phyloP scores from a whole-genome alignment of 1,140 invertebrate genomes.

The Apocrypta bakeri region DNA sequence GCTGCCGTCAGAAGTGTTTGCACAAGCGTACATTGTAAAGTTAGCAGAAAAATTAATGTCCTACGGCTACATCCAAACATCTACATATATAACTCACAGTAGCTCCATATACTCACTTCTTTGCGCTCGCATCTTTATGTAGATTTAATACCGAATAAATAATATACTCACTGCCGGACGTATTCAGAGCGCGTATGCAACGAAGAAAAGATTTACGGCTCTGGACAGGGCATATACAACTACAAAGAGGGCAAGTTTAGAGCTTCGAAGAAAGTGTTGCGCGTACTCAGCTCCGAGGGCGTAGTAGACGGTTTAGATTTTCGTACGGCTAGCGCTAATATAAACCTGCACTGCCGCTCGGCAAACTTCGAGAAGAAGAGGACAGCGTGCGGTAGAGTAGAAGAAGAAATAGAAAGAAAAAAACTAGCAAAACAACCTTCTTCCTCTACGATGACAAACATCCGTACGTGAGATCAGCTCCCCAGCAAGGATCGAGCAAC shows the following conservation, averaged over 20 bases:
- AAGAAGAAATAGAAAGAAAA: not conserved
- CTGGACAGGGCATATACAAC: not conserved
- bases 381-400: not conserved
- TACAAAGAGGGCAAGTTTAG: not conserved
- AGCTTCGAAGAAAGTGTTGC: no score
- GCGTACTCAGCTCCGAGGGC: not conserved
- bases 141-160: conserved; percentile 34
- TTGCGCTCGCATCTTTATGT: not conserved
- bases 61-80: not conserved
- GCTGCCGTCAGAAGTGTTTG: not conserved
- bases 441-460: not conserved
- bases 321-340: not conserved
- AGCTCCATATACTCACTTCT: not conserved
- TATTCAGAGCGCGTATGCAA: not conserved
- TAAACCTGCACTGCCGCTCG: not conserved
- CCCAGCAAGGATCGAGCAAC: conserved; percentile 1
- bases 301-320: conserved; percentile 14
- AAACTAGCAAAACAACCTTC: not conserved
- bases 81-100: not conserved
- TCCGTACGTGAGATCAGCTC: not conserved
- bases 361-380: not conserved
- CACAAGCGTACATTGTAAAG: conserved; percentile 12
- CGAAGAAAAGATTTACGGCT: conserved; percentile 17
- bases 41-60: not conserved
- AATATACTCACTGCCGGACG: not conserved